Percentiles rank a stretch among this genome's conserved stretches.
Evolutionary conservation across 2,888 invertebrate species (phyloP).

Genomic region (Acrobasis repandana): DNA sequence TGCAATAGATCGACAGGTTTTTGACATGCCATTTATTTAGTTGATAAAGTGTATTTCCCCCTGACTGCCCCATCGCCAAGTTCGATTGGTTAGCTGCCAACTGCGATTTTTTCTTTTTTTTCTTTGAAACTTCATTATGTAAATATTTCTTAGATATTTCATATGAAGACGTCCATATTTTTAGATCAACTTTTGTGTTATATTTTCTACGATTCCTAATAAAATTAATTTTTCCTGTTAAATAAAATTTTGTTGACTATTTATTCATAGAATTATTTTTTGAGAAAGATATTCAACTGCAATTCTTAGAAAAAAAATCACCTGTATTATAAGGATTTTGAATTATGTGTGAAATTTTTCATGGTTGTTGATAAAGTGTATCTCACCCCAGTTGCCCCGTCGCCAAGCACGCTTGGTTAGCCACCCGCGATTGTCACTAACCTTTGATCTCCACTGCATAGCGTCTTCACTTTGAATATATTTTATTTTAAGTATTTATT

Average conservation of each 20-base stretch:
- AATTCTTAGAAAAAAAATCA: too few relatives aligned
- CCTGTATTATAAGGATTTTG: too few relatives aligned
- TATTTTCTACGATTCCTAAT: neutral
- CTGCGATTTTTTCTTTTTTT: conserved; percentile 32
- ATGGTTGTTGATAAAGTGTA: neutral
- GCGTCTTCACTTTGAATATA: neutral
- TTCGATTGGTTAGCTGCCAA: conserved; percentile 48
- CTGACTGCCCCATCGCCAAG: conserved; percentile 32
- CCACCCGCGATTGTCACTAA: conserved; percentile 29
- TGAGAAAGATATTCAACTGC: too few relatives aligned
- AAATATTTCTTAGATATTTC: neutral
- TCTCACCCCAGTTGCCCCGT: conserved; percentile 26
- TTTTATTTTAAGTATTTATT: neutral
- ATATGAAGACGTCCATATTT: too few relatives aligned
- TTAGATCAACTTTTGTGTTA: neutral
- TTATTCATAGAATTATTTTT: too few relatives aligned
- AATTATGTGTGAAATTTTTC: neutral
- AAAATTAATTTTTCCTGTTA: neutral
- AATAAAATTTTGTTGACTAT: too few relatives aligned
- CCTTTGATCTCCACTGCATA: conserved; percentile 43
- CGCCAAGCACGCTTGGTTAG: conserved; percentile 47
- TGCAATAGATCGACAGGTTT: too few relatives aligned
- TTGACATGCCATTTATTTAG: neutral
- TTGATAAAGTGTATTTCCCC: neutral
- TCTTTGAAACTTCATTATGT: neutral